These are phyloP conservation scores for Cynodonichthys magdalenae DNA, from an alignment of 2,797 vertebrate species.

Conservation along the genomic window DNA sequence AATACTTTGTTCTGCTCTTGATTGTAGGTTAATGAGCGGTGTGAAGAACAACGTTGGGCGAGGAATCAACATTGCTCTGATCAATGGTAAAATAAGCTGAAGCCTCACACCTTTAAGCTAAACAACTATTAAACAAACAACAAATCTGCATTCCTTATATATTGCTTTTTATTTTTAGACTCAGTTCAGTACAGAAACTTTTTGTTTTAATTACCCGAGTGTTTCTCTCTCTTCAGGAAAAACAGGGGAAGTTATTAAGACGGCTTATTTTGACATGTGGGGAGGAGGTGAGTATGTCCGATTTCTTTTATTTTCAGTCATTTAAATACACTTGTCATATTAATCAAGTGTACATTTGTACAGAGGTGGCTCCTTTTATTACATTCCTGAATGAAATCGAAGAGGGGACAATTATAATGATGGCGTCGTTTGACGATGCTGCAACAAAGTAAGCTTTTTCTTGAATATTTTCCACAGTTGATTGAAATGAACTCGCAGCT, in stretches of 20 bases:
- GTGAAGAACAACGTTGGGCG: slow-evolving; percentile 98
- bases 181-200: too few relatives aligned
- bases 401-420: slow-evolving; percentile 92
- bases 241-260: slow-evolving; percentile 85
- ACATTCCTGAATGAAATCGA: slow-evolving; percentile 88
- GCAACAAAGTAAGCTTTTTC: slow-evolving; percentile 86
- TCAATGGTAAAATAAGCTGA: slow-evolving; percentile 83
- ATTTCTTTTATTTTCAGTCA: neutral
- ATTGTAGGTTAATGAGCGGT: slow-evolving; percentile 90
- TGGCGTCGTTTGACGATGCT: slow-evolving; percentile 94
- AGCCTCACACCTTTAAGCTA: too few relatives aligned
- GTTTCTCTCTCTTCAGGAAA: slow-evolving; percentile 75
- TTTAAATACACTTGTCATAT: neutral
- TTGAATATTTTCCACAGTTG: neutral
- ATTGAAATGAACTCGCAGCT: too few relatives aligned
- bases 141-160: too few relatives aligned
- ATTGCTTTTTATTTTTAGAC: too few relatives aligned
- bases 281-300: slow-evolving; percentile 87
- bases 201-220: neutral
- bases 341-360: slow-evolving; percentile 7
- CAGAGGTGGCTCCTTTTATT: slow-evolving; percentile 90
- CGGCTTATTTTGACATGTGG: slow-evolving; percentile 92
- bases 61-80: slow-evolving; percentile 92
- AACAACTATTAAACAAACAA: too few relatives aligned
- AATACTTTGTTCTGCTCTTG: neutral